phyloP scores from a whole-genome alignment of 2,888 invertebrate species.

The Melanostoma scalare region DNA sequence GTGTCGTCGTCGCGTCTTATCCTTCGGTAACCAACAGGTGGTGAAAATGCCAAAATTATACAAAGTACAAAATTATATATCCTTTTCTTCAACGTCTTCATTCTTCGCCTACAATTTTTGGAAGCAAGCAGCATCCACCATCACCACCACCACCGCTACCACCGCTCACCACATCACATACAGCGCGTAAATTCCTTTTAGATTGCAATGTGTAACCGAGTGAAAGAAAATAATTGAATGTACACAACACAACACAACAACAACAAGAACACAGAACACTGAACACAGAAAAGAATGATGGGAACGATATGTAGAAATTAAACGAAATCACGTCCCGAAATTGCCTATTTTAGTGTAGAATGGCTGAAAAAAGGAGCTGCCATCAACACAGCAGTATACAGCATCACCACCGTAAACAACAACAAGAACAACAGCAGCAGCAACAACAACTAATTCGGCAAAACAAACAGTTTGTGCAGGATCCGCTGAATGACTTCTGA shows the following conservation, averaged over 20 bases:
- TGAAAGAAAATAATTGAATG: slow-evolving; percentile 64
- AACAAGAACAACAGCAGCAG: slow-evolving; percentile 31
- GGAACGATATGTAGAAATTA: slow-evolving; percentile 57
- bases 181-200: slow-evolving; percentile 66
- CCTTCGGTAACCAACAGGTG: slow-evolving; percentile 68
- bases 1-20: background rate
- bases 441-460: slow-evolving; percentile 34
- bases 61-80: slow-evolving; percentile 44
- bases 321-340: slow-evolving; percentile 69
- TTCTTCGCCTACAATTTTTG: slow-evolving; percentile 4
- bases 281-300: slow-evolving; percentile 2
- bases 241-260: slow-evolving; percentile 11
- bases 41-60: slow-evolving; percentile 70
- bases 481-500: slow-evolving; percentile 56
- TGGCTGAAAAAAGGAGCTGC: slow-evolving; percentile 6
- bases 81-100: slow-evolving; percentile 47
- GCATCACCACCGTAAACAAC: slow-evolving; percentile 21
- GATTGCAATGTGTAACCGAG: slow-evolving; percentile 70
- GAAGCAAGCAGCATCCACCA: background rate
- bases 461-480: slow-evolving; percentile 53
- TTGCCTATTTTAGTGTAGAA: slow-evolving; percentile 68
- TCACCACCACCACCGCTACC: background rate
- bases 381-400: slow-evolving; percentile 3
- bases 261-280: background rate
- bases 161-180: slow-evolving; percentile 39